A percentile compares a stretch with the other conserved stretches of the same genome.
Evolutionary conservation across 2,888 invertebrate genomes (phyloP).

Genomic region (Heteromyza rotundicornis): DNA sequence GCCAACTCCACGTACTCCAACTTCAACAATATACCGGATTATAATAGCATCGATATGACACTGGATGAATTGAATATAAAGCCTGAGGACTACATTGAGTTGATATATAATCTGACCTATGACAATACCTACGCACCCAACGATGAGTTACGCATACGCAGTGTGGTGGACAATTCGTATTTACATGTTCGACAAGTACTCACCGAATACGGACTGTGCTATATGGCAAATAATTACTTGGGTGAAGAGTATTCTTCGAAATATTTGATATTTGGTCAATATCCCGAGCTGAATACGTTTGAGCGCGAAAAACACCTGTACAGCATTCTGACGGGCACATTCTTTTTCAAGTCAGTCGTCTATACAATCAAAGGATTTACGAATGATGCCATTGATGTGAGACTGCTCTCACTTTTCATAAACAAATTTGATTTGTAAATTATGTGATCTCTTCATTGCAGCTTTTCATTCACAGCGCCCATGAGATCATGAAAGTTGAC

Average conservation of each 20-base stretch:
- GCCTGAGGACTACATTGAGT: slow-evolving; percentile 55
- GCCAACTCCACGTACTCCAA: slow-evolving; percentile 60
- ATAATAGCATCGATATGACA: slow-evolving; percentile 42
- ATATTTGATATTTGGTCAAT: slow-evolving; percentile 46
- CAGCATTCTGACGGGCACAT: slow-evolving; percentile 30
- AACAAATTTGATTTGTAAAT: no score
- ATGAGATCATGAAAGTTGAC: slow-evolving; percentile 55
- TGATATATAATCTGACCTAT: slow-evolving; percentile 58
- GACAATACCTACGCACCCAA: slow-evolving; percentile 40
- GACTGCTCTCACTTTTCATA: no score
- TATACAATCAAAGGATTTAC: no score
- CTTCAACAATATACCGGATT: slow-evolving; percentile 53
- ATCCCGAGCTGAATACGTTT: slow-evolving; percentile 30
- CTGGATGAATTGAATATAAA: slow-evolving; percentile 41
- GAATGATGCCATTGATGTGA: slow-evolving; percentile 42
- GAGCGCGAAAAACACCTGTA: background rate
- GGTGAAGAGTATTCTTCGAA: slow-evolving; percentile 47
- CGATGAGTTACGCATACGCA: slow-evolving; percentile 38
- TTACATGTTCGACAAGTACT: slow-evolving; percentile 52
- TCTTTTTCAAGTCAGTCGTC: slow-evolving; percentile 51
- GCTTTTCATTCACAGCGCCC: slow-evolving; percentile 55
- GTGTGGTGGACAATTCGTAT: slow-evolving; percentile 37
- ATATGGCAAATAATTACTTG: slow-evolving; percentile 48
- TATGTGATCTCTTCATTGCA: slow-evolving; percentile 23
- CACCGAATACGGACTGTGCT: slow-evolving; percentile 61